Base-by-base conservation (phyloP, 2,113 vertebrate genomes). In the Ramphastos sulfuratus region DNA sequence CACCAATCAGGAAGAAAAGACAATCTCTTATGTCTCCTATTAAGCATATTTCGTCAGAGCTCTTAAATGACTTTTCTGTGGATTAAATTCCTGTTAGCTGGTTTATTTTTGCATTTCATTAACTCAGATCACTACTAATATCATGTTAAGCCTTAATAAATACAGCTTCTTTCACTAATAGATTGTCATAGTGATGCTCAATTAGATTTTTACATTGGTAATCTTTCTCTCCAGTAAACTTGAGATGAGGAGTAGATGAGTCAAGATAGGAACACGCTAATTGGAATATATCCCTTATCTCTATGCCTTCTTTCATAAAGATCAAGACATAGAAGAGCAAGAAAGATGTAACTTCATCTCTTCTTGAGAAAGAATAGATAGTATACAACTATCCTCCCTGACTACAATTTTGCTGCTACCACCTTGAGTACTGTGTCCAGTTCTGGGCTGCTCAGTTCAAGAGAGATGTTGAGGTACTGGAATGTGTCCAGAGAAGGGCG, bases 81-180 rank as follows among this genome's bases (percentile, higher is more conserved):
- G n/a, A n/a, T n/a, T n/a, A n/a, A n/a, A n/a, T n/a, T n/a, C n/a
- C n/a, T n/a, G n/a, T n/a, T 95, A 96, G 91, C 70, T 92, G 61
- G 87, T 93, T 91, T 92, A 85, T 96, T 96, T 97, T 91, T 97
- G 92, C 59, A 28, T 94, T 94, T 95, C 71, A 94, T 96, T 97
- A 95, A 70, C 82, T 93, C 44, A 91, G 80, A 96, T 83, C 31
- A 88, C 96, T 92, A 96, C 56, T 96, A 93, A 95, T 91, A 44
- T 91, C 33, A 95, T 85, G 86, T 92, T 91, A 97, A 93, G 61
- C 19, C 35, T 67, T 67, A 87, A 64, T 73, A 76, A 97, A 96
- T 91, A 76, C 60, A 94, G 14, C 10, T 94, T 96, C 70, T 87
- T 93, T 90, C 56, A 86, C 63, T 82, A 96, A 94, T 79, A 93